phyloP scores from a whole-genome alignment of 2,888 invertebrate genomes.

The Orthosia incerta region DNA sequence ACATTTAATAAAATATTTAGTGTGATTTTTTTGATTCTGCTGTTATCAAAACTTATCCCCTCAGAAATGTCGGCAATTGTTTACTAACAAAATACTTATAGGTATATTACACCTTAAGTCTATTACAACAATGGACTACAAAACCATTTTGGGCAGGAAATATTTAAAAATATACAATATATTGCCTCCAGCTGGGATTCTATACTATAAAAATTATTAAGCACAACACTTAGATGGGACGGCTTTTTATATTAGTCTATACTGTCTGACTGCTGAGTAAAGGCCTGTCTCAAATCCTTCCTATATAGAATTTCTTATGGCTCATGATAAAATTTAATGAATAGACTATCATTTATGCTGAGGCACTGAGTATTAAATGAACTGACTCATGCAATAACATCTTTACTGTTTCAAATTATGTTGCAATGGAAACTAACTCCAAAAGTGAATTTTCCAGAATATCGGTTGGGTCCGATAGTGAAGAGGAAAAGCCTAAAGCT shows the following conservation, averaged over 20 bases:
- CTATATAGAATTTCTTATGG: no score
- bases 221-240: no score
- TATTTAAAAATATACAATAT: not conserved
- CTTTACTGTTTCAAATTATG: conserved; percentile 18
- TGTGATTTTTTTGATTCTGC: not conserved
- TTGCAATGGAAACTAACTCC: conserved; percentile 10
- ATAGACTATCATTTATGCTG: not conserved
- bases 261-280: no score
- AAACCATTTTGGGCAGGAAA: not conserved
- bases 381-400: not conserved
- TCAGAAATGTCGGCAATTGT: conserved; percentile 19
- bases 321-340: not conserved
- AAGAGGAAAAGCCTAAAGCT: conserved; percentile 86
- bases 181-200: not conserved
- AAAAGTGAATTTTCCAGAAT: conserved; percentile 70
- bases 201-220: not conserved
- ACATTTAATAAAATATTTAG: not conserved
- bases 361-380: not conserved
- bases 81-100: conserved; percentile 22
- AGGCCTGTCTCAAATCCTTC: no score
- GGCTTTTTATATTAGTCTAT: no score
- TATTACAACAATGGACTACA: not conserved
- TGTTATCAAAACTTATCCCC: conserved; percentile 4
- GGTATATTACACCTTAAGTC: not conserved
- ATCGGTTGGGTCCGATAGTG: conserved; percentile 86